These are phyloP conservation scores for Azorinus chamasolen DNA, from an alignment of 2,888 invertebrate species.

Conservation along the genomic window DNA sequence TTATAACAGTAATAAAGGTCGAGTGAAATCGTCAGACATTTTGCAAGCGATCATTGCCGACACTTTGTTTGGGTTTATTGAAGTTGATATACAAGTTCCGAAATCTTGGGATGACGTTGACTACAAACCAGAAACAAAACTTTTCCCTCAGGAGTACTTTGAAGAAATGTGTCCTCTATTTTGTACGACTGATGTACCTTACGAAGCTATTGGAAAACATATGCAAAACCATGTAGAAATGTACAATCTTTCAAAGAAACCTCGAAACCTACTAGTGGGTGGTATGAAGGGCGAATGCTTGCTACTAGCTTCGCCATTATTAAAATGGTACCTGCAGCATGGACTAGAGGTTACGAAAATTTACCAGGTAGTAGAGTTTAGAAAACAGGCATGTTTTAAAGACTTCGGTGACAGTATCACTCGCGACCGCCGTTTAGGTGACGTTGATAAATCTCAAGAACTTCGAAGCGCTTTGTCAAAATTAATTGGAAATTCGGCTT, in stretches of 20 bases:
- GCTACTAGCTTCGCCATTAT: slow-evolving; percentile 42
- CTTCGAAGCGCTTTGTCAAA: slow-evolving; percentile 13
- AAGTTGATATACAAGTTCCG: slow-evolving; percentile 43
- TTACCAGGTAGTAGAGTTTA: slow-evolving; percentile 50
- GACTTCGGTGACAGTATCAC: slow-evolving; percentile 29
- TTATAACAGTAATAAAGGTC: slow-evolving; percentile 16
- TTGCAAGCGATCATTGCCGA: slow-evolving; percentile 18
- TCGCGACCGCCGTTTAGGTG: slow-evolving; percentile 22
- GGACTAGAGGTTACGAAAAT: slow-evolving; percentile 46
- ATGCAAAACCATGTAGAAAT: slow-evolving; percentile 30
- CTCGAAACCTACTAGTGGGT: slow-evolving; percentile 36
- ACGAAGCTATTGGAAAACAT: slow-evolving; percentile 41
- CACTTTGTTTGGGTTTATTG: slow-evolving; percentile 36
- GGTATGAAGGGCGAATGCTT: slow-evolving; percentile 38
- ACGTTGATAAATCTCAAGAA: slow-evolving; percentile 14
- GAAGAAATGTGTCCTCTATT: slow-evolving; percentile 52
- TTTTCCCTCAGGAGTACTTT: slow-evolving; percentile 35
- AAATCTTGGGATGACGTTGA: slow-evolving; percentile 15
- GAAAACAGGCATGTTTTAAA: slow-evolving; percentile 35
- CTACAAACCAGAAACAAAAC: slow-evolving; percentile 7
- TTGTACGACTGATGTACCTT: slow-evolving; percentile 34
- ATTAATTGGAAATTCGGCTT: slow-evolving; percentile 26
- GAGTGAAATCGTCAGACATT: slow-evolving; percentile 13
- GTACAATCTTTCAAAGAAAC: slow-evolving; percentile 17
- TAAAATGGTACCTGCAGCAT: slow-evolving; percentile 60